Evolutionary conservation across 2,113 vertebrate species (phyloP).

Genomic region (Danionella cerebrum): DNA sequence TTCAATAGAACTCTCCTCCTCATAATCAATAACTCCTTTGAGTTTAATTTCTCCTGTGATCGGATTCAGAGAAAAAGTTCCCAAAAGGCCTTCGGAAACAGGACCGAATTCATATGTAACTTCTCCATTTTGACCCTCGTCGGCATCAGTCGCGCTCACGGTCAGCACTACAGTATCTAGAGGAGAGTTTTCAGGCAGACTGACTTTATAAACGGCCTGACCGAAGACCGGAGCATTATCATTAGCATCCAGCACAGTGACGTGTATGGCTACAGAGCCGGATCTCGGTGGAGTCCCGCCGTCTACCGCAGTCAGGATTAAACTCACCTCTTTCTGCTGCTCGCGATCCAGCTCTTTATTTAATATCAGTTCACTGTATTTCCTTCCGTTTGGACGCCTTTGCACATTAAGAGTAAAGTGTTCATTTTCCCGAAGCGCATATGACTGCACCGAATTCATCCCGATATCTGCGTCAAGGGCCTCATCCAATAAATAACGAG

Average conservation of each 20-base stretch:
- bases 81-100: conserved; percentile 40
- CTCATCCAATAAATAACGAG: conserved; percentile 46
- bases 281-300: background rate
- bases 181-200: conserved; percentile 18
- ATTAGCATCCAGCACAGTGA: conserved; percentile 13
- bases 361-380: background rate
- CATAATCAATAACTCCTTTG: conserved; percentile 41
- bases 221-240: conserved; percentile 3
- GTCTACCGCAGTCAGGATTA: background rate
- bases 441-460: background rate
- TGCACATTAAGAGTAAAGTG: background rate
- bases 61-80: conserved; percentile 25
- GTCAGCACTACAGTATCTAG: conserved; percentile 12
- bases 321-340: background rate
- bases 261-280: conserved; percentile 4
- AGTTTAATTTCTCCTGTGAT: conserved; percentile 42
- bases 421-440: background rate
- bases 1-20: conserved; percentile 36
- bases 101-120: conserved; percentile 42
- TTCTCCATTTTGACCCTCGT: conserved; percentile 40
- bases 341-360: background rate
- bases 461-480: conserved; percentile 52
- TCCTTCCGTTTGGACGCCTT: background rate
- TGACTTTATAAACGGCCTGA: conserved; percentile 11
- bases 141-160: conserved; percentile 20